Evolutionary conservation across 2,797 vertebrate genomes (phyloP).

Genomic region (Chloroceryle inda): DNA sequence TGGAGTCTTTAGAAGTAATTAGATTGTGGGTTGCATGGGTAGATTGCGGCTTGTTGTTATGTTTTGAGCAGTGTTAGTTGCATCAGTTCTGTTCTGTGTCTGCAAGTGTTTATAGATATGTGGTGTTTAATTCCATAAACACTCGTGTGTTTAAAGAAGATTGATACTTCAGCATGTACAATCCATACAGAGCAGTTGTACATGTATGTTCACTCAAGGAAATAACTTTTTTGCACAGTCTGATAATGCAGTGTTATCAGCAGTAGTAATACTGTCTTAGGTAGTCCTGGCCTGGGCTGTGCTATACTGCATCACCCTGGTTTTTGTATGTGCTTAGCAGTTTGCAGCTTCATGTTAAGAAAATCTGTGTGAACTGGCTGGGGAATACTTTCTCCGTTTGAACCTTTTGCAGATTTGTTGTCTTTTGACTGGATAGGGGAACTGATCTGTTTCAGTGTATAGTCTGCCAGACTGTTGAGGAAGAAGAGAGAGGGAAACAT

Average conservation of each 20-base stretch:
- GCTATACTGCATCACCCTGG: rapidly evolving
- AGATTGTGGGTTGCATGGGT: slow-evolving; percentile 46
- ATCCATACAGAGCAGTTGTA: not conserved
- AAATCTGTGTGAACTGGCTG: not conserved
- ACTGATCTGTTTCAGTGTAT: not conserved
- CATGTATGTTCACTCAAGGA: not conserved
- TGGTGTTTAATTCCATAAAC: not conserved
- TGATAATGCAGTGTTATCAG: not conserved
- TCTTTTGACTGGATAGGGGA: not conserved
- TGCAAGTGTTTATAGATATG: not conserved
- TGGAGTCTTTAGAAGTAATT: slow-evolving; percentile 43
- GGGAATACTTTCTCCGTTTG: not conserved
- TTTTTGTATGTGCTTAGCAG: not conserved
- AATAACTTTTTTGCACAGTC: not conserved
- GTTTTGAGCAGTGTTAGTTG: slow-evolving; percentile 12
- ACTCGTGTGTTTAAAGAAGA: not conserved
- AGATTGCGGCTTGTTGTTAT: slow-evolving; percentile 46
- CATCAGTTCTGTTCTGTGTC: not conserved
- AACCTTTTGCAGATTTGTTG: not conserved
- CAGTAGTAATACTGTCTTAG: not conserved
- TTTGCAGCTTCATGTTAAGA: not conserved
- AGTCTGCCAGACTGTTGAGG: not conserved
- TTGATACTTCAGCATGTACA: not conserved
- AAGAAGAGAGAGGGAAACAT: slow-evolving; percentile 35
- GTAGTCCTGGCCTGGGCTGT: not conserved